Base-by-base conservation (phyloP, 2,888 invertebrate species). In the Drosophila paranaensis region DNA sequence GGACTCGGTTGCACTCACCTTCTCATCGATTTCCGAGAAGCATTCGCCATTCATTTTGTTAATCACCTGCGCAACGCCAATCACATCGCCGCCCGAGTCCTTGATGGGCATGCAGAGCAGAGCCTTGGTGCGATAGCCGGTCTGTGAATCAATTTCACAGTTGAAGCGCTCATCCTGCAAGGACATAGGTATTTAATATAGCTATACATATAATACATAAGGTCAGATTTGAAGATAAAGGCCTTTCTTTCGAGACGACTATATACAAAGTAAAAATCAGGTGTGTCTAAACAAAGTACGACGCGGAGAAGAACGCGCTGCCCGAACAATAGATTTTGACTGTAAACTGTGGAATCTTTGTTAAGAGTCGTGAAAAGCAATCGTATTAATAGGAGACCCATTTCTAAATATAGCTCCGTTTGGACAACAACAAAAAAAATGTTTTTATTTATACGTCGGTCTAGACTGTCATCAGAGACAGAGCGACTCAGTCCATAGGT, bases 21-120 rank as follows among this genome's bases (percentile, higher is more conserved):
- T 93, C 94, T 98, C 98, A 93, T 99, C 99, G 91, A 95, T 95
- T 73, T 95, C 93, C 60, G 97, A 97, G 93, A 97, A 97, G 71
- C 96, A 95, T 70, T 96, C 95, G 89, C 97, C 97, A 91, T 96
- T 96, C 85, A 97, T 95, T 94, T 97, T 97, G 94, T 97, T 97
- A 93, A 97, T 97, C 89, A 97, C 97, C 95, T 99, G 98, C 61
- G 98, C 99, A 65, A 99, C 98, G 27, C 99, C 99, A 84, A 99
- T 96, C 84, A 99, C 97, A 93, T 98, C 98, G 42, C 97, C 98
- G 89, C 96, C 96, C 92, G 96, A 96, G 93, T 98, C 98, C 93
- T 97, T 97, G 92, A 98, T 98, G 61, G 98, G 98, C 98, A 98
- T 98, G 93, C 98, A 98, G 71, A 98, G 95, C 80, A 98, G 95